These are phyloP conservation scores for Rousettus leschenaultii DNA, from an alignment of 2,113 vertebrate species.

Conservation along the genomic window DNA sequence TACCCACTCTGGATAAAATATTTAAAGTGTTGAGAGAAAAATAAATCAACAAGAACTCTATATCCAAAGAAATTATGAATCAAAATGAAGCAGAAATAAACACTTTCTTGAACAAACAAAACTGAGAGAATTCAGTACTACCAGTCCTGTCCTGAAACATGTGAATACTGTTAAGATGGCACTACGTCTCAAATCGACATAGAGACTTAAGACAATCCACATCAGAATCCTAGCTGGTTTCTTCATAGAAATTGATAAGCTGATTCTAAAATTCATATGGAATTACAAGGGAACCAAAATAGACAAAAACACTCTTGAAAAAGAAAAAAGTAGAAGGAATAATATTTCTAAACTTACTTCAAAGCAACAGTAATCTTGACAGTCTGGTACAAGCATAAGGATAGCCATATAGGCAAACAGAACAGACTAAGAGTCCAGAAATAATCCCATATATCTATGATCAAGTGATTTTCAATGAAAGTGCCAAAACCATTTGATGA, in stretches of 20 bases:
- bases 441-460: not conserved
- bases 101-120: not conserved
- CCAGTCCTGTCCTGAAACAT: not conserved
- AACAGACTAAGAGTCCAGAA: not conserved
- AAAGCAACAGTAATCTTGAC: not conserved
- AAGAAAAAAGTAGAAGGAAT: not conserved
- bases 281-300: not conserved
- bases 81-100: slow-evolving; percentile 13
- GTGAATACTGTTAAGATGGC: not conserved
- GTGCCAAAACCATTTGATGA: not conserved
- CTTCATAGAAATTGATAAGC: not conserved
- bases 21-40: not conserved
- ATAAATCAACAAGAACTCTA: not conserved
- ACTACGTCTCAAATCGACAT: not conserved
- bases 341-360: not conserved
- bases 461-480: not conserved
- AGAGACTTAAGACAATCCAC: not conserved
- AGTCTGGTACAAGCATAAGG: not conserved
- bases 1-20: not conserved
- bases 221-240: not conserved
- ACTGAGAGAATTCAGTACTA: not conserved
- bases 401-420: not conserved
- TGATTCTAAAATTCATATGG: not conserved
- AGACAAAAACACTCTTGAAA: not conserved
- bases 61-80: not conserved